Conservation (phyloP, 2,113 vertebrate genomes). For the Herpetotheres cachinnans region DNA sequence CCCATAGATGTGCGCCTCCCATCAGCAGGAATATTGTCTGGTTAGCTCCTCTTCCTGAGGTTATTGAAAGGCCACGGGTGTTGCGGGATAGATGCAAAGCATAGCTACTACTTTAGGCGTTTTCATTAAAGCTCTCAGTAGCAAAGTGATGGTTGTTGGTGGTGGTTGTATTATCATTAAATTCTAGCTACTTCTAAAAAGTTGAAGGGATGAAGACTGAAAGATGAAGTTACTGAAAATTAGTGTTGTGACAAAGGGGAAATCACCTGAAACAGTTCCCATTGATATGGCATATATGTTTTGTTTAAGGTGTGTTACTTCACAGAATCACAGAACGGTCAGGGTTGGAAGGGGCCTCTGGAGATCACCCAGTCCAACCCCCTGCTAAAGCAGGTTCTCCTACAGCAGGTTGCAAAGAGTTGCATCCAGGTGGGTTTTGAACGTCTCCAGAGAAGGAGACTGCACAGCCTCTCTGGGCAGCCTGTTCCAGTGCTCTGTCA, state of each 20-base stretch:
- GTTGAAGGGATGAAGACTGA: not conserved
- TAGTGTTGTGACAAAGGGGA: not conserved
- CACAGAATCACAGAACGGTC: no score
- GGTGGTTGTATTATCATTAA: not conserved
- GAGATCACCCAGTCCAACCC: no score
- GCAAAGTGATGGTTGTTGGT: rapidly evolving
- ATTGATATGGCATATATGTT: not conserved
- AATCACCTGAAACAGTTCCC: not conserved
- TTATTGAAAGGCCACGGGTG: not conserved
- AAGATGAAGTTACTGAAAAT: not conserved
- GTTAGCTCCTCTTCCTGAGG: not conserved
- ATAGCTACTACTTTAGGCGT: not conserved
- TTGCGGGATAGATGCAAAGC: not conserved
- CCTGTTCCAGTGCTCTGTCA: no score
- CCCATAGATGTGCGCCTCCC: rapidly evolving
- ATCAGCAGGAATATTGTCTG: not conserved
- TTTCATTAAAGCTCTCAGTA: not conserved
- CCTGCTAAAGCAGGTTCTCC: no score
- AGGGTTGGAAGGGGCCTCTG: no score
- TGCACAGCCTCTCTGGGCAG: no score
- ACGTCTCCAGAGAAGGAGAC: no score
- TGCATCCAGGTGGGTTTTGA: no score
- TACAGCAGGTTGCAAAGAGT: no score
- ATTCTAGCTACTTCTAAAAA: not conserved
- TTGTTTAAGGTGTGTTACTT: not conserved